Evolutionary conservation across 2,888 invertebrate genomes (phyloP).

Genomic region (Parthenolecanium corni): DNA sequence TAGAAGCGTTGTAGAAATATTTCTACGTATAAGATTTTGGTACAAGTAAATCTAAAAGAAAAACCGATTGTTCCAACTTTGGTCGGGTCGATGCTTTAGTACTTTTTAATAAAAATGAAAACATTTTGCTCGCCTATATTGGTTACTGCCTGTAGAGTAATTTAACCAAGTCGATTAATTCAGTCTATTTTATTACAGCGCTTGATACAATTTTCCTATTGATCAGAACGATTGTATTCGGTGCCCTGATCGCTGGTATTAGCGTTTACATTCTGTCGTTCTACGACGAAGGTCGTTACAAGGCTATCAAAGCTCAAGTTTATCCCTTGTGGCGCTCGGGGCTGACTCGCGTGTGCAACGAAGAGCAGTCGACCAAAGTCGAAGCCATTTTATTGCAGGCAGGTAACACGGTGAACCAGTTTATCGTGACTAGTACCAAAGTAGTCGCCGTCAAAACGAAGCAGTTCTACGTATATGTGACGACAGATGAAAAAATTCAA

Average conservation of each 20-base stretch:
- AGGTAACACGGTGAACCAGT: background rate
- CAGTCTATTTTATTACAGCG: background rate
- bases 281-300: background rate
- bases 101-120: too few species aligned
- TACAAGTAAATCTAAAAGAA: too few species aligned
- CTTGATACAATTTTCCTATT: background rate
- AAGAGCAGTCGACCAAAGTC: slow-evolving; percentile 7
- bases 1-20: too few species aligned
- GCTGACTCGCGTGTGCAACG: background rate
- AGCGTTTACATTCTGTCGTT: slow-evolving; percentile 16
- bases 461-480: slow-evolving; percentile 16
- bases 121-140: too few species aligned
- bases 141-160: background rate
- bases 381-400: background rate
- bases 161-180: background rate
- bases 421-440: background rate
- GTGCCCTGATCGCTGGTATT: background rate
- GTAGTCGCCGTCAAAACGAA: background rate
- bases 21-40: too few species aligned
- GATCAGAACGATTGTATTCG: background rate
- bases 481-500: slow-evolving; percentile 19
- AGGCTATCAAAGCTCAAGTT: background rate
- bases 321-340: background rate
- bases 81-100: too few species aligned
- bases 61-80: too few species aligned